A percentile compares a stretch with the other conserved stretches of the same genome.
Evolutionary conservation across 2,113 vertebrate species (phyloP).

Genomic region (Lamprologus lemairii): DNA sequence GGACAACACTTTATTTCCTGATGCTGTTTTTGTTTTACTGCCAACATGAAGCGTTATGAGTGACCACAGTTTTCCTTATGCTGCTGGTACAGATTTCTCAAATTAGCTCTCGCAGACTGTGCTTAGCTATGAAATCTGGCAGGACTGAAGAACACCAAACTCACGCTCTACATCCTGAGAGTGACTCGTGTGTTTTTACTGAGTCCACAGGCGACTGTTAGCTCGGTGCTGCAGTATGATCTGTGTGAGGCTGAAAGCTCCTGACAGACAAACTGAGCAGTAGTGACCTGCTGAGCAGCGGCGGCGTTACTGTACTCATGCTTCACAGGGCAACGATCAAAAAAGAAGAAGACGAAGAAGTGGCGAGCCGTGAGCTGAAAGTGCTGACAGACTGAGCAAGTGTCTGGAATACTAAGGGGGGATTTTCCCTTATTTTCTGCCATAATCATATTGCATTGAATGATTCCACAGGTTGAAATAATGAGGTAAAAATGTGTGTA

Average conservation of each 20-base stretch:
- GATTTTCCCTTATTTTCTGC: not conserved
- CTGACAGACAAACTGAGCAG: conserved; percentile 28
- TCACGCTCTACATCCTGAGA: not conserved
- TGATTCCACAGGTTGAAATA: not conserved
- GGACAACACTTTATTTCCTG: not conserved
- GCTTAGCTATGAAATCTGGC: not conserved
- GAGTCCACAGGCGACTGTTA: not conserved
- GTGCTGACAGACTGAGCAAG: not conserved
- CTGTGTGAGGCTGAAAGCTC: not conserved
- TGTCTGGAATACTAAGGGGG: not conserved
- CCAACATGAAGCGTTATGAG: not conserved
- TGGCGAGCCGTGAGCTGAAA: not conserved
- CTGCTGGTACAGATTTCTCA: not conserved
- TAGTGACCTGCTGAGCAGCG: not conserved
- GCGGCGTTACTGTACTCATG: not conserved
- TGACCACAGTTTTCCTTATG: not conserved
- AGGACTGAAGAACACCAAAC: not conserved
- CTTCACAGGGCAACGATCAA: not conserved
- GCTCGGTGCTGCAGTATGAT: not conserved
- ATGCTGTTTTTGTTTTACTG: not conserved
- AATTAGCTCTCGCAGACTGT: not conserved
- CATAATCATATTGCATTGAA: not conserved
- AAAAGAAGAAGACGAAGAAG: not conserved
- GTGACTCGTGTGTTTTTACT: not conserved
- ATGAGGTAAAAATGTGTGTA: not conserved